Evolutionary conservation across 1,140 invertebrate genomes (phyloP), one percentile per base, ranked within the genome.

Genomic region (Saccostrea cuccullata): DNA sequence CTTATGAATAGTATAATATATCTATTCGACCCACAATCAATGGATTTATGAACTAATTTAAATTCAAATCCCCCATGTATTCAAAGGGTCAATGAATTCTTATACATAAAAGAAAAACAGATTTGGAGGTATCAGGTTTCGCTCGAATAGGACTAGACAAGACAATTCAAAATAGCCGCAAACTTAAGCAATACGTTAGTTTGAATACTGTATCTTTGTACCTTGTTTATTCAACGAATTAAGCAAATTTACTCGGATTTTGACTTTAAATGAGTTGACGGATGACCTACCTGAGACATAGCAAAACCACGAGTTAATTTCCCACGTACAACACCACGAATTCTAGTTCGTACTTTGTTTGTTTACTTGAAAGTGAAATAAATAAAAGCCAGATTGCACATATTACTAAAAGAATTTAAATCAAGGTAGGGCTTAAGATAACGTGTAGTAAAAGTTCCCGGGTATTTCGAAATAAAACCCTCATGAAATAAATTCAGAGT

Each of bases 221-320:
- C 1, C n/a, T 20, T 64, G 58, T 64, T 64, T 64, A 30, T 23
- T 13, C 6, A 36, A 36, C 26, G 12, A 77, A 36, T 36, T 30
- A 36, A 77, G 70, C 26, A 26, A 77, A 77, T 77, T 77, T 77
- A 17, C 70, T 30, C 11, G 15, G 70, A 15, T 77, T 36, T 77
- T 77, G 70, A 77, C 70, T 77, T 77, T 30, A 47, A 47, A 47
- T 47, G 5, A 13, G 13, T 77, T 30, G 23, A 36, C 13, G 23
- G 70, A 30, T 77, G 23, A 36, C 70, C 26, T 77, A 77, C 70
- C 70, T 77, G 70, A 30, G 70, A 77, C 70, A 77, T 77, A 77
- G 70, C 26, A 30, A 30, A 30, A 26, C 70, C 26, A 77, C 15
- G 13, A 15, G 26, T 36, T 77, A 77, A 77, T 77, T 67, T 36